Evolutionary conservation across 2,113 vertebrate species (phyloP), one percentile per base, ranked within the genome.

Genomic region (Indicator indicator): DNA sequence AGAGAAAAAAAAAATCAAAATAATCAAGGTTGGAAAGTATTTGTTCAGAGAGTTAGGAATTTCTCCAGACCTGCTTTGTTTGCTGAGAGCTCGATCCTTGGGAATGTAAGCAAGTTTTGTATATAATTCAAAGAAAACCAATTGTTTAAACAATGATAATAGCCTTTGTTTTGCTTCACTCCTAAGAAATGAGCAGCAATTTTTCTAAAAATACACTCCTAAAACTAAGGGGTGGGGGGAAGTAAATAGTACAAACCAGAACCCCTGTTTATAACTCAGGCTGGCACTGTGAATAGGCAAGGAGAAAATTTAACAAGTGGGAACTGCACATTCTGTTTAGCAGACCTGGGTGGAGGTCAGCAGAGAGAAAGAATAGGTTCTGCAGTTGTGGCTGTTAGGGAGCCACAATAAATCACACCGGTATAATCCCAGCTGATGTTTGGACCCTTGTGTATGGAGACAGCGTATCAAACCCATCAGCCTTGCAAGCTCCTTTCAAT

Each of bases 121-220:
- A 94, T 95, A 95, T 95, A 93, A 96, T 73, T 97, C 92, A 93
- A 95, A 95, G 96, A 95, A 96, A 97, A 92, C 70, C 95, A 92
- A 95, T 97, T 97, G 96, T 95, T 97, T 95, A 96, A 97, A 96
- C 92, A 93, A 86, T 52, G 90, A 94, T 95, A 94, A 97, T 95
- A 81, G 92, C 55, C 59, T 96, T 96, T 95, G 93, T 95, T 97
- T 96, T 93, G 85, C 79, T 96, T 93, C 56, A 76, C 80, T 91
- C 85, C 28, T 79, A 91, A 96, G 94, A 94, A 96, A 95, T 78
- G 86, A 93, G 52, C 5, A 0, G 60, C 64, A 67, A 93, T 95
- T 96, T 97, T 95, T 91, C 94, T 96, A 96, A 96, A 97, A 95
- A 97, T 95, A 95, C 40, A 91, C 88, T 86, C 69, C 60, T 85